Percentiles rank a stretch among this genome's conserved stretches.
phyloP scores from a whole-genome alignment of 2,888 invertebrate species.

The Zele albiditarsus region DNA sequence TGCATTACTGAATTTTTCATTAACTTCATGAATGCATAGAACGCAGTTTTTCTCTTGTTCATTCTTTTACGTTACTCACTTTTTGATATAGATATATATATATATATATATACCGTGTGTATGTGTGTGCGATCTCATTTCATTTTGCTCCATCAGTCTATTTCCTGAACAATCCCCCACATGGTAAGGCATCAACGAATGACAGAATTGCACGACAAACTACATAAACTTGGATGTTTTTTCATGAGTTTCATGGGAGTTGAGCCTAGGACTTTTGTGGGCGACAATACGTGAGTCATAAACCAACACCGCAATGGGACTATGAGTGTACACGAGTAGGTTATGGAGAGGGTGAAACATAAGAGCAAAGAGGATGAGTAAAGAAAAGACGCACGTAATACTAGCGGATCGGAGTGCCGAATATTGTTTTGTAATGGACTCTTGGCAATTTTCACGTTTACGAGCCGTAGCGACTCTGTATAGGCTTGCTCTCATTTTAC shows the following conservation, averaged over 20 bases:
- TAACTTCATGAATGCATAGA: neutral
- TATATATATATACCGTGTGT: too few relatives aligned
- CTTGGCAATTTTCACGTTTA: constrained; percentile 52
- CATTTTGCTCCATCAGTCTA: constrained; percentile 28
- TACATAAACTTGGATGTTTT: constrained; percentile 43
- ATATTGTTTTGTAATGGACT: constrained; percentile 60
- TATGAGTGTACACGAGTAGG: constrained; percentile 19
- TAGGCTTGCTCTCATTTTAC: constrained; percentile 25
- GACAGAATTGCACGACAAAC: constrained; percentile 40
- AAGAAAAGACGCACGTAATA: constrained; percentile 41
- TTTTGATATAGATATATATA: too few relatives aligned
- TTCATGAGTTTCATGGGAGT: constrained; percentile 51
- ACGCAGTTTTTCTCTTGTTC: neutral
- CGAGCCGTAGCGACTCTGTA: constrained; percentile 48
- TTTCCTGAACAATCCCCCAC: neutral
- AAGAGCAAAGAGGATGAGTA: constrained; percentile 19
- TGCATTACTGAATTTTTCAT: constrained; percentile 5
- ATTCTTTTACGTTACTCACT: neutral
- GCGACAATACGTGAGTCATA: constrained; percentile 46
- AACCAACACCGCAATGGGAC: constrained; percentile 44
- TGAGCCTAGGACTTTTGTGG: constrained; percentile 41
- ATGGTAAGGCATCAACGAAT: constrained; percentile 38
- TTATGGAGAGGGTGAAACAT: constrained; percentile 19
- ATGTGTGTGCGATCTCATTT: constrained; percentile 9
- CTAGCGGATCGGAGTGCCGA: constrained; percentile 49